Evolutionary conservation across 1,140 invertebrate species (phyloP).

Genomic region (Homarus americanus): DNA sequence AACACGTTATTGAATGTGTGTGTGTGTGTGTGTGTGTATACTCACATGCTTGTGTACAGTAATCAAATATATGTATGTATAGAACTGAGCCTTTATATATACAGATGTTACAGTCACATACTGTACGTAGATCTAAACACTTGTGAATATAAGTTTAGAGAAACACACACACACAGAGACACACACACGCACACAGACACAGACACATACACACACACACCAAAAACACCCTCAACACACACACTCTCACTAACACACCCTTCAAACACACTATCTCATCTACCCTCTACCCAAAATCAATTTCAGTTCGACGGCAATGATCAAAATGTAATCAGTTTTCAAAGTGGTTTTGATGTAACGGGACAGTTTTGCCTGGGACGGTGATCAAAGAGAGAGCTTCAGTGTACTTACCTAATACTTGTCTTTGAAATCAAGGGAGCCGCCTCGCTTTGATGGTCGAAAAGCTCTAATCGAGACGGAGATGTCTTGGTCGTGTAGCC

Average conservation of each 20-base stretch:
- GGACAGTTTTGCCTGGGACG: conserved; percentile 12
- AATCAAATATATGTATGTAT: too few relatives aligned
- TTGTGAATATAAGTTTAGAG: too few relatives aligned
- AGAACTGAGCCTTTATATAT: too few relatives aligned
- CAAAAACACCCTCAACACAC: background rate
- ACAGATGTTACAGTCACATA: too few relatives aligned
- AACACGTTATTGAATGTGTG: background rate
- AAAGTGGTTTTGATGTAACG: conserved; percentile 28
- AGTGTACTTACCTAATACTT: conserved; percentile 51
- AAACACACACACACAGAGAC: too few relatives aligned
- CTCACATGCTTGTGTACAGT: background rate
- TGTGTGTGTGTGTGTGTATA: conserved; percentile 1
- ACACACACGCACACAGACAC: background rate
- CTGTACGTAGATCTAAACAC: too few relatives aligned
- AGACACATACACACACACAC: background rate
- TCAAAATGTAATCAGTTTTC: conserved; percentile 43
- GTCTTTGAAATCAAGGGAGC: conserved; percentile 20
- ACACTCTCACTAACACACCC: background rate
- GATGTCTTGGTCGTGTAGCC: conserved; percentile 1
- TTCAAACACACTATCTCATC: background rate
- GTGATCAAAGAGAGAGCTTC: conserved; percentile 5
- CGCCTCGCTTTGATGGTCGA: conserved; percentile 7
- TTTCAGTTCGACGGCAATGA: conserved; percentile 3
- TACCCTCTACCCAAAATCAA: background rate
- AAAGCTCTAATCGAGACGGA: conserved; percentile 19